phyloP scores from a whole-genome alignment of 1,140 invertebrate species.

The Papilio dardanus region DNA sequence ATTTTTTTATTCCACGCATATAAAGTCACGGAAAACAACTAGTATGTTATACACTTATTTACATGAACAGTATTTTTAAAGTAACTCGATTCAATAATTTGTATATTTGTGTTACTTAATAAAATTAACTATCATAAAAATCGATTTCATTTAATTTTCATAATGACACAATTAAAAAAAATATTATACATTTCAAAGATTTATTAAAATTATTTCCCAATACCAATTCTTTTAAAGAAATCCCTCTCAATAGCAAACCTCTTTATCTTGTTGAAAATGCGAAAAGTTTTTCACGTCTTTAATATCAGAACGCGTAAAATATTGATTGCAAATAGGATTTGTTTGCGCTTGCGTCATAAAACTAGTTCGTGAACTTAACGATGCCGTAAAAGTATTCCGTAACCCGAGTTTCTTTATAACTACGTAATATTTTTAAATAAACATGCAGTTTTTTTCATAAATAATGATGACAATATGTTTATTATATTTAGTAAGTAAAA shows the following conservation, averaged over 20 bases:
- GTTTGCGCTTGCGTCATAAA: slow-evolving; percentile 29
- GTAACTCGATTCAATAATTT: neutral
- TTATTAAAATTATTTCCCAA: too few species aligned
- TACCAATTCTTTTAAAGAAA: too few species aligned
- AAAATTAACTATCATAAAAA: neutral
- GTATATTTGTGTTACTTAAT: neutral
- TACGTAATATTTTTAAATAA: slow-evolving; percentile 47
- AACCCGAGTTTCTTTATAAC: neutral
- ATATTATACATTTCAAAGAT: too few species aligned
- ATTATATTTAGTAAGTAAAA: slow-evolving; percentile 34
- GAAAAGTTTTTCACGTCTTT: too few species aligned
- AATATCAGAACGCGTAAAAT: too few species aligned
- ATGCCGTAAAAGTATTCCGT: slow-evolving; percentile 11
- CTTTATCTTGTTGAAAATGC: too few species aligned
- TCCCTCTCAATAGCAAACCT: too few species aligned
- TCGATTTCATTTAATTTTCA: neutral
- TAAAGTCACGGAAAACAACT: too few species aligned
- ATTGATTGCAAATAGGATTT: slow-evolving; percentile 24
- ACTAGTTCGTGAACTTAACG: slow-evolving; percentile 26
- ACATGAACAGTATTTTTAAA: neutral
- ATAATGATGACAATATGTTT: slow-evolving; percentile 32
- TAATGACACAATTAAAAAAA: too few species aligned
- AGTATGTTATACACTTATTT: too few species aligned
- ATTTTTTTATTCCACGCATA: too few species aligned
- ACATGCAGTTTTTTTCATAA: slow-evolving; percentile 29